phyloP scores from a whole-genome alignment of 2,888 invertebrate genomes.

The Diploptera punctata region DNA sequence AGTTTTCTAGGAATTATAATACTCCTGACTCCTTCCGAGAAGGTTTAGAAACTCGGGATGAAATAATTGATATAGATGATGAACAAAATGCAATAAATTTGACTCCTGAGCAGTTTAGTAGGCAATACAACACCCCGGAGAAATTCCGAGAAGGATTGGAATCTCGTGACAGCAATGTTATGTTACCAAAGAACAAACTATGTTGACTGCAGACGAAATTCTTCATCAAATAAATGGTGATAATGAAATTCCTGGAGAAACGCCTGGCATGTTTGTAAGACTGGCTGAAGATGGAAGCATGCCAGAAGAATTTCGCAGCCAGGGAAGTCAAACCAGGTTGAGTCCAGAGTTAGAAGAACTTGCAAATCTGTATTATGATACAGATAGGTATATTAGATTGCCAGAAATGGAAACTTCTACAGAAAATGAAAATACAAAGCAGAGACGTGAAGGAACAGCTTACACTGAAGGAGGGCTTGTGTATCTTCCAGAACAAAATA shows the following conservation, averaged over 20 bases:
- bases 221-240: background rate
- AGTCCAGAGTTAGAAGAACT: background rate
- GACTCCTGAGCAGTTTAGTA: slow-evolving; percentile 15
- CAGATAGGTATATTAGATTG: background rate
- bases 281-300: background rate
- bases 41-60: slow-evolving; percentile 55
- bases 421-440: background rate
- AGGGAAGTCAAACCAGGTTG: background rate
- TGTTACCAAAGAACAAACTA: background rate
- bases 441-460: slow-evolving; percentile 49
- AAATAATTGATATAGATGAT: background rate
- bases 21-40: slow-evolving; percentile 57
- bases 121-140: slow-evolving; percentile 58
- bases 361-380: background rate
- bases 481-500: slow-evolving; percentile 54
- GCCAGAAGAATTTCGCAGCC: slow-evolving; percentile 7
- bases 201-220: background rate
- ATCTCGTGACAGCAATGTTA: slow-evolving; percentile 48
- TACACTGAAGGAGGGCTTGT: slow-evolving; percentile 70
- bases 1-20: slow-evolving; percentile 52
- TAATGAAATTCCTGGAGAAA: slow-evolving; percentile 25
- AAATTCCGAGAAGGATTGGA: slow-evolving; percentile 57
- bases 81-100: too few relatives aligned
- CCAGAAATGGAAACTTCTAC: background rate
- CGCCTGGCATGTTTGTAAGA: background rate